Evolutionary conservation across 2,888 invertebrate genomes (phyloP).

Genomic region (Drosophila ustulata): DNA sequence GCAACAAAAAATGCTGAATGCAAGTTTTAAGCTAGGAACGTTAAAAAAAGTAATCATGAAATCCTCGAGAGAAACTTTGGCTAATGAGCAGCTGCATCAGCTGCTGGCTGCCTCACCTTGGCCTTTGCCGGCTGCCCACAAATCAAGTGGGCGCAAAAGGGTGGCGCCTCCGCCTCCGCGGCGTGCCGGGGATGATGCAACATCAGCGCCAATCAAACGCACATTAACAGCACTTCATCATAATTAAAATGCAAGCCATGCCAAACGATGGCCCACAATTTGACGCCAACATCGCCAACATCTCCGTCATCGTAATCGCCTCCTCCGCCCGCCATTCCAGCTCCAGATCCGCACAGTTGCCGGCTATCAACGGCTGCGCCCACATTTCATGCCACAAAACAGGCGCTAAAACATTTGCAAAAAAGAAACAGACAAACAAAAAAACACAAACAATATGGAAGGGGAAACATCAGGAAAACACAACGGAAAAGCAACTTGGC

Average conservation of each 20-base stretch:
- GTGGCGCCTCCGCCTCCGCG: neutral
- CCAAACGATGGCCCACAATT: neutral
- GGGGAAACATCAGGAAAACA: neutral
- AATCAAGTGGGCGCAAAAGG: constrained; percentile 9
- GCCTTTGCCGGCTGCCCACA: constrained; percentile 18
- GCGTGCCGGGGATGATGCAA: neutral
- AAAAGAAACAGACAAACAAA: no score
- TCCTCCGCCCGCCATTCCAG: neutral
- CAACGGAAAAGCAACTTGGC: constrained; percentile 21
- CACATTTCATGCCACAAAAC: constrained; percentile 30
- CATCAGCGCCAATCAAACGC: constrained; percentile 38
- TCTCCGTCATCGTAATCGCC: constrained; percentile 2
- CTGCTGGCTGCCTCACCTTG: constrained; percentile 6
- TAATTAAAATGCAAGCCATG: constrained; percentile 54
- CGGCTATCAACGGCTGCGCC: constrained; percentile 27
- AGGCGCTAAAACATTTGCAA: constrained; percentile 42
- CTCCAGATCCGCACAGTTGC: constrained; percentile 11
- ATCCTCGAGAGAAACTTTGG: neutral
- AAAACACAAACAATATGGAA: no score
- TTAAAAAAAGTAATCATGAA: no score
- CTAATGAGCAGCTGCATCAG: neutral
- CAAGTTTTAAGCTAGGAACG: neutral
- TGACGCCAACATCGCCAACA: constrained; percentile 3
- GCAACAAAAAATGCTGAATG: no score
- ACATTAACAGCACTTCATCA: constrained; percentile 55